These are phyloP conservation scores for Metridium senile DNA, from an alignment of 92 coral and sea anemone genomes.

Conservation along the genomic window DNA sequence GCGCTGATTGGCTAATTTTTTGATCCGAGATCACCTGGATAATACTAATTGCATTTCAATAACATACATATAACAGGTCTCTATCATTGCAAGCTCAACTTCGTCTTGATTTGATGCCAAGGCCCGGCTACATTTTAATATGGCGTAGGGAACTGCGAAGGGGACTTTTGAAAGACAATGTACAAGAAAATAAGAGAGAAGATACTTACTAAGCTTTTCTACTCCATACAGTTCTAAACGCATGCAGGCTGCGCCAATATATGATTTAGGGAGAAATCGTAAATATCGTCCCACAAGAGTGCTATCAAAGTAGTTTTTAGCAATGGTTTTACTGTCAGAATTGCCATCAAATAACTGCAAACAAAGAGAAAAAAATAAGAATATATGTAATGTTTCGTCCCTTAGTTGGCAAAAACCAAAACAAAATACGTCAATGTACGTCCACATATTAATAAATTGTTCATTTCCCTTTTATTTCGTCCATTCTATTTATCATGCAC, in stretches of 20 bases:
- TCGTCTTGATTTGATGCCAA: no score
- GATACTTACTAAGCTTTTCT: neutral
- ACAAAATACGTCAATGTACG: no score
- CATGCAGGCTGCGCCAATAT: constrained; percentile 7
- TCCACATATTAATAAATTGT: no score
- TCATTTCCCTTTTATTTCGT: no score
- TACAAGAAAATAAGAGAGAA: neutral
- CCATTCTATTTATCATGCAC: no score
- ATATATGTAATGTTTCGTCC: neutral
- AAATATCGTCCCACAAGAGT: neutral
- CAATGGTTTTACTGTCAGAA: constrained; percentile 2
- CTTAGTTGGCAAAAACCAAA: neutral
- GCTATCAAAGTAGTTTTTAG: constrained; percentile 1
- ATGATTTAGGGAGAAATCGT: constrained; percentile 9
- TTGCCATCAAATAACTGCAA: constrained; percentile 12
- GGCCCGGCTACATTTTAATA: no score
- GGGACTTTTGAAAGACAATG: neutral
- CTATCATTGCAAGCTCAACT: no score
- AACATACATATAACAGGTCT: no score
- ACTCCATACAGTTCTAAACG: constrained; percentile 19
- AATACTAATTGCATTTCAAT: no score
- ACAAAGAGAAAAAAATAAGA: neutral
- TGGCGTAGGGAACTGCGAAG: no score
- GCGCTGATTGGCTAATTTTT: no score
- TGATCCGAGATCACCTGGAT: no score